A percentile compares a stretch with the other conserved stretches of the same genome.
Evolutionary conservation across 2,113 vertebrate species (phyloP).

Genomic region (Pardalotus punctatus): DNA sequence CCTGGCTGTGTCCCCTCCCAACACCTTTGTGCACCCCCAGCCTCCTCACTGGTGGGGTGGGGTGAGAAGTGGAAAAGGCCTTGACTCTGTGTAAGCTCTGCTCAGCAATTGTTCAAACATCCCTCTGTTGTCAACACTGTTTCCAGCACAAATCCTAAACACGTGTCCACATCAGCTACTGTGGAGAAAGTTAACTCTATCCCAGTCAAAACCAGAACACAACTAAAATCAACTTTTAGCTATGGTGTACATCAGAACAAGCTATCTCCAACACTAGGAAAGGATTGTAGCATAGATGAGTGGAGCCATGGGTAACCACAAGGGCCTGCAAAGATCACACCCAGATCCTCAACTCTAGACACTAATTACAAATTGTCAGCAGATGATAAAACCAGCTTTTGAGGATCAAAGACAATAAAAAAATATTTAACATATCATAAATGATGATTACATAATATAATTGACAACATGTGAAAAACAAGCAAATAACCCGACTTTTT

Average conservation of each 20-base stretch:
- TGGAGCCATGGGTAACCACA: not conserved
- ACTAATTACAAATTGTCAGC: accelerated
- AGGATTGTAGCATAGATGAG: not conserved
- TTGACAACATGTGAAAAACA: not conserved
- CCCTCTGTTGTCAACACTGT: accelerated
- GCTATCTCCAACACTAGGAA: not conserved
- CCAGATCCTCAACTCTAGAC: accelerated
- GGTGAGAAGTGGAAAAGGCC: not conserved
- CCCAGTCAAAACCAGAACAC: not conserved
- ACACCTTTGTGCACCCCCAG: accelerated
- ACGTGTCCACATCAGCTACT: not conserved
- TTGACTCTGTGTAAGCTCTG: not conserved
- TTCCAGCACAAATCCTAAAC: not conserved
- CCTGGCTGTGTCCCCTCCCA: not conserved
- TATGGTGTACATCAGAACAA: not conserved
- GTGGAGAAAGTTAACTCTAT: not conserved
- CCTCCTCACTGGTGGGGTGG: accelerated
- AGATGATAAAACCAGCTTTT: not conserved
- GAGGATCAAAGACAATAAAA: not conserved
- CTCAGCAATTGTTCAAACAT: not conserved
- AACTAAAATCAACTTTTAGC: not conserved
- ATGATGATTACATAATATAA: not conserved
- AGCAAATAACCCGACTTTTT: not conserved
- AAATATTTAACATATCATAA: not conserved
- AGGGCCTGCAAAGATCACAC: not conserved